These are phyloP conservation scores for Sympetrum striolatum DNA, from an alignment of 2,888 invertebrate species.

Conservation along the genomic window DNA sequence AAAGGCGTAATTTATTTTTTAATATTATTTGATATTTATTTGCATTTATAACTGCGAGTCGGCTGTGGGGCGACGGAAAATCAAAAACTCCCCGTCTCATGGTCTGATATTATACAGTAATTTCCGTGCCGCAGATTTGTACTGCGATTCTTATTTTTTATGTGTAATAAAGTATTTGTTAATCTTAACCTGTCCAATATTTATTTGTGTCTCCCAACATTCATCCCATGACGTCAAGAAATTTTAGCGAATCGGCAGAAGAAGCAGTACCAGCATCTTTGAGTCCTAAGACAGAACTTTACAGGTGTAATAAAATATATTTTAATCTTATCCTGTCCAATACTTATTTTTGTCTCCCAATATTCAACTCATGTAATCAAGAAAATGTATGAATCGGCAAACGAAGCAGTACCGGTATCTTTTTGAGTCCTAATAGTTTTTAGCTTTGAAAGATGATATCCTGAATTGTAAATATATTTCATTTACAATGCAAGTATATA, in stretches of 20 bases:
- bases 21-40: conserved; percentile 39
- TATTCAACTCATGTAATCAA: no score
- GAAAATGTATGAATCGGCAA: no score
- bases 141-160: conserved; percentile 28
- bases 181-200: background rate
- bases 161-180: conserved; percentile 35
- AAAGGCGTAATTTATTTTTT: conserved; percentile 39
- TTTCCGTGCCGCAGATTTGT: conserved; percentile 27
- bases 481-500: no score
- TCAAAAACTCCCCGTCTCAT: background rate
- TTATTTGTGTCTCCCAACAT: background rate
- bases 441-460: no score
- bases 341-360: background rate
- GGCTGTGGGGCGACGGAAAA: background rate
- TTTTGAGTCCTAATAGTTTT: no score
- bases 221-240: no score
- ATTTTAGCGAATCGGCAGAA: no score
- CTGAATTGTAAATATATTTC: no score
- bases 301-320: conserved; percentile 20
- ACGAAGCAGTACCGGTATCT: no score
- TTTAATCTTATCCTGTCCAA: background rate
- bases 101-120: conserved; percentile 28
- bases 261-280: no score
- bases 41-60: conserved; percentile 33
- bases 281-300: no score